phyloP scores from a whole-genome alignment of 2,888 invertebrate species.

The Torymus auratus region DNA sequence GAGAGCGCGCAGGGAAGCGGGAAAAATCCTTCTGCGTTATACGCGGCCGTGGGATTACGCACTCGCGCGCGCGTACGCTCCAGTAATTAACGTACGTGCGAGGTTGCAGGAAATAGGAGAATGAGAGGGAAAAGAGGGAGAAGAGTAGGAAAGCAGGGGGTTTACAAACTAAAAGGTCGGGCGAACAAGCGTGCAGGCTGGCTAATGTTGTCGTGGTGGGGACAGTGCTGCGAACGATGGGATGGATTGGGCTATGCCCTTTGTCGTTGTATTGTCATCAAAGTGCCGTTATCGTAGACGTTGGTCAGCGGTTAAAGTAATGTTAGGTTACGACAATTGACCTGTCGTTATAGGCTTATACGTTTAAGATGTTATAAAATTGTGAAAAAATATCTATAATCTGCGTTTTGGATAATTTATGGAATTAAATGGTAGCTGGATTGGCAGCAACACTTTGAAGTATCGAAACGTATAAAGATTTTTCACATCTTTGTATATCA shows the following conservation, averaged over 20 bases:
- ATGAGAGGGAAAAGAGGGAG: background rate
- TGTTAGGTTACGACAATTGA: too few relatives aligned
- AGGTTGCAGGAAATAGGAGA: background rate
- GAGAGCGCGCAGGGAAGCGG: background rate
- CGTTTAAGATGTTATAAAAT: too few relatives aligned
- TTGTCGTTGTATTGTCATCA: background rate
- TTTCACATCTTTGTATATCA: too few relatives aligned
- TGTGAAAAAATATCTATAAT: too few relatives aligned
- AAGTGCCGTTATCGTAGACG: background rate
- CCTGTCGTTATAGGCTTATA: too few relatives aligned
- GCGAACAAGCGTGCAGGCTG: background rate
- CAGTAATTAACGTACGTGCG: slow-evolving; percentile 50
- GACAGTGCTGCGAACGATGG: too few relatives aligned
- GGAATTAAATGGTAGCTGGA: too few relatives aligned
- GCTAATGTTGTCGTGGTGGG: too few relatives aligned
- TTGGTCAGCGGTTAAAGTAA: background rate
- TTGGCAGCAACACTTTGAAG: too few relatives aligned
- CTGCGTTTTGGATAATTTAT: too few relatives aligned
- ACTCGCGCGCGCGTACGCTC: slow-evolving; percentile 4
- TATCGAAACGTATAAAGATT: too few relatives aligned
- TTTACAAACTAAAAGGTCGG: slow-evolving; percentile 31
- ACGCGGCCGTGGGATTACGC: background rate
- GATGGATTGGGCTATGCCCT: too few relatives aligned
- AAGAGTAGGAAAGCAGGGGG: background rate
- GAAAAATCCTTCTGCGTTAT: background rate